Conservation (phyloP, 2,113 vertebrate species). For the Cinclus cinclus region DNA sequence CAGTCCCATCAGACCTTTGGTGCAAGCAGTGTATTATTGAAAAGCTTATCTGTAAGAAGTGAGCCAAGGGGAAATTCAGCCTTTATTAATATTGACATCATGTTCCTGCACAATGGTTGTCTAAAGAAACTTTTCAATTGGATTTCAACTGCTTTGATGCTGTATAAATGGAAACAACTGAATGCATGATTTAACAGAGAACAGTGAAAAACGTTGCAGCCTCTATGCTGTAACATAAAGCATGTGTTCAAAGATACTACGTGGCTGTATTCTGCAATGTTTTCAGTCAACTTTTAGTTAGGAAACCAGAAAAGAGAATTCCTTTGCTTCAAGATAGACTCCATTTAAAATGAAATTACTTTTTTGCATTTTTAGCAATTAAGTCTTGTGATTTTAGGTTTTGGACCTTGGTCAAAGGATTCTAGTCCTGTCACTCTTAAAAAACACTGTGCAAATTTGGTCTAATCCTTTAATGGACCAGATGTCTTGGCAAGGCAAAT, state of each 20-base stretch:
- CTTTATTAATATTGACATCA: constrained; percentile 89
- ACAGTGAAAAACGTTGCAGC: constrained; percentile 61
- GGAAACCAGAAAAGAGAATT: not conserved
- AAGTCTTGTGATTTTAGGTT: not conserved
- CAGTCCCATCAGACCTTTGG: constrained; percentile 85
- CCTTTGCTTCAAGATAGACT: not conserved
- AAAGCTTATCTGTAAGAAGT: constrained; percentile 86
- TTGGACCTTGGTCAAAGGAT: not conserved
- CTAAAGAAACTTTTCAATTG: constrained; percentile 85
- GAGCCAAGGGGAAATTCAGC: constrained; percentile 84
- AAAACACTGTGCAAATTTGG: not conserved
- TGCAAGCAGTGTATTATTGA: constrained; percentile 85
- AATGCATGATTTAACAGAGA: constrained; percentile 77
- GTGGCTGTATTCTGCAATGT: not conserved
- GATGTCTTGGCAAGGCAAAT: not conserved
- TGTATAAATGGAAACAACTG: constrained; percentile 80
- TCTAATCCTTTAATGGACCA: not conserved
- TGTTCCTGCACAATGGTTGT: constrained; percentile 82
- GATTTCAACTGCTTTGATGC: constrained; percentile 82
- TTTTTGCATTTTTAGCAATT: not conserved
- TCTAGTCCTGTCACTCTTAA: not conserved
- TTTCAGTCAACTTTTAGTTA: constrained; percentile 9
- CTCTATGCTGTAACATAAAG: constrained; percentile 46
- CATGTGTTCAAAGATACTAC: constrained; percentile 27
- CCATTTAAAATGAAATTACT: not conserved